Evolutionary conservation across 2,113 vertebrate genomes (phyloP).

Genomic region (Sphyrna mokarran): DNA sequence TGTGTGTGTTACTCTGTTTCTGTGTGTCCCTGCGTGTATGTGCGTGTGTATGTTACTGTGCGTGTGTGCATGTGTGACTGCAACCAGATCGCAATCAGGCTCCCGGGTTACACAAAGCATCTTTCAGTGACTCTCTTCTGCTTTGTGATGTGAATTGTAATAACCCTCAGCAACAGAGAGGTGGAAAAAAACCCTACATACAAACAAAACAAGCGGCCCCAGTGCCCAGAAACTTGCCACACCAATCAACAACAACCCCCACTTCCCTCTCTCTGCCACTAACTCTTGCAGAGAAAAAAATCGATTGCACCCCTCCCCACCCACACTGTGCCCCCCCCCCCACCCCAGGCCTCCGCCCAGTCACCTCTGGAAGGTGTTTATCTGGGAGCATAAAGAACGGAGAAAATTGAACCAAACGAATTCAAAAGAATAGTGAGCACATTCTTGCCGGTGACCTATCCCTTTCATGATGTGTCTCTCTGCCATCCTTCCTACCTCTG

Average conservation of each 20-base stretch:
- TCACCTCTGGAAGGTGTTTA: neutral
- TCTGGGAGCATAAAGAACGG: neutral
- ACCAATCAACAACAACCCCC: neutral
- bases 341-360: neutral
- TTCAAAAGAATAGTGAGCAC: neutral
- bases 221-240: too few species aligned
- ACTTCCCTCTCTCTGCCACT: neutral
- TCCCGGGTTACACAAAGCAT: neutral
- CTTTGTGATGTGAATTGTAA: neutral
- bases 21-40: too few species aligned
- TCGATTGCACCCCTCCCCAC: too few species aligned
- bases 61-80: neutral
- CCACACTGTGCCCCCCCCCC: too few species aligned
- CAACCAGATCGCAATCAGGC: neutral
- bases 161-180: neutral
- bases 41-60: too few species aligned
- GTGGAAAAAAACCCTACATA: neutral
- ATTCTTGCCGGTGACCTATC: neutral
- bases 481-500: neutral
- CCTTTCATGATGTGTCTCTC: neutral
- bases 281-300: neutral
- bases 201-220: neutral
- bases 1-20: too few species aligned
- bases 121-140: neutral
- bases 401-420: neutral